Base-by-base conservation (phyloP, 2,113 vertebrate species). In the Hiodon tergisus region DNA sequence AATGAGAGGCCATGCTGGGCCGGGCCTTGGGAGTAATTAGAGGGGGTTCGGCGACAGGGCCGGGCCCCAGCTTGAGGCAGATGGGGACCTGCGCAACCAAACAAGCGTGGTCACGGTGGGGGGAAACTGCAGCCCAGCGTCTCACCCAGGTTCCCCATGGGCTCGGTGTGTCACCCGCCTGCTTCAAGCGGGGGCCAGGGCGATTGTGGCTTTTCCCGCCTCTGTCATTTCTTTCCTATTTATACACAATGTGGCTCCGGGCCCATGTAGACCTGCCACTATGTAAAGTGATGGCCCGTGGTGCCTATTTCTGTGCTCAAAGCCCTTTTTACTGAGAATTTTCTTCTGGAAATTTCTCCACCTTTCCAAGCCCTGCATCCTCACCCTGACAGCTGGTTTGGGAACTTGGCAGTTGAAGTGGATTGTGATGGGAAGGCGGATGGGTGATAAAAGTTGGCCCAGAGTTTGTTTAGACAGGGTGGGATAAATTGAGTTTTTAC, bases 151-250 rank as follows among this genome's bases (percentile, higher is more conserved):
- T 4, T 7, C 17, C 59, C 60, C 72, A 78, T 65, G 31, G 55
- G 47, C 76, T 78, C 80, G 77, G 0, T 2, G 65, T 82, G 85
- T 78, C 81, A 78, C 61, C 74, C 78, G 66, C 81, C 81, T 82
- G 86, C 88, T 90, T 90, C 87, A 91, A 90, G 90, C 81, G 77
- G 78, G 67, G n/a, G 83, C 74, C 78, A 81, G 78, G n/a, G 67
- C 8, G 76, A 76, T 80, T 80, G 88, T 87, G 89, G 90, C 87
- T 91, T 90, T 90, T 90, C 79, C 79, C 57, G 78, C 63, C 83
- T 84, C 90, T 92, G 79, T 92, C 83, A 92, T 92, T 88, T 78
- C 53, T 52, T 75, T 71, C 71, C 86, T 90, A 90, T 90, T 89
- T 91, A 83, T 87, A 82, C 79, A 50, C 70, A 9, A 59, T 75